Percentiles rank a stretch among this genome's conserved stretches.
These are phyloP conservation scores for Atethmia centrago DNA, from an alignment of 2,888 invertebrate genomes.

Conservation along the genomic window DNA sequence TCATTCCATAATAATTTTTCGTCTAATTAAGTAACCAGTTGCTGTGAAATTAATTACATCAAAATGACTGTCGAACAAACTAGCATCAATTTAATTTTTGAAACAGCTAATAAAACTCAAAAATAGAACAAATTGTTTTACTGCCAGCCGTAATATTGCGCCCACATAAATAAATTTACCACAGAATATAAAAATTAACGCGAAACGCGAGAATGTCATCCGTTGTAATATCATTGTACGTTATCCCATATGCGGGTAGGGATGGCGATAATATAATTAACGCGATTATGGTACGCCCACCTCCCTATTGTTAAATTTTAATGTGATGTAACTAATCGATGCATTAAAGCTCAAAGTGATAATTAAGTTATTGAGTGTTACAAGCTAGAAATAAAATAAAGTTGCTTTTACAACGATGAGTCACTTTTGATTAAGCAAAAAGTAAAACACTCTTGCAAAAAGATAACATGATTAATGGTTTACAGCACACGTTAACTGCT, in stretches of 20 bases:
- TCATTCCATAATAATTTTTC: neutral
- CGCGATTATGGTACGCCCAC: conserved; percentile 70
- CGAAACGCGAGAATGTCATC: conserved; percentile 65
- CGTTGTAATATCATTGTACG: conserved; percentile 61
- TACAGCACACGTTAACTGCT: conserved; percentile 47
- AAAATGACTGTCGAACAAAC: conserved; percentile 28
- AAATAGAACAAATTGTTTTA: conserved; percentile 63
- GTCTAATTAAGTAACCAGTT: neutral
- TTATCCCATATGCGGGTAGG: conserved; percentile 69
- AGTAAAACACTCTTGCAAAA: conserved; percentile 45
- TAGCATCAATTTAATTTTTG: conserved; percentile 15
- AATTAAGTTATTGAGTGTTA: conserved; percentile 63
- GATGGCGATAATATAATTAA: conserved; percentile 72
- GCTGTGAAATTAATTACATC: neutral
- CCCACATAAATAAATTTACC: conserved; percentile 69
- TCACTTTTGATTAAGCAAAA: conserved; percentile 46
- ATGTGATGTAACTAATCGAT: conserved; percentile 67
- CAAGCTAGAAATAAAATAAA: conserved; percentile 35
- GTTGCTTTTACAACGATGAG: conserved; percentile 39
- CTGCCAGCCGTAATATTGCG: conserved; percentile 58
- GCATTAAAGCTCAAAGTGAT: conserved; percentile 55
- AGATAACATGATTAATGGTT: conserved; percentile 63
- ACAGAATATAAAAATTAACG: conserved; percentile 70
- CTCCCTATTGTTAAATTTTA: conserved; percentile 61
- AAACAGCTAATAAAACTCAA: conserved; percentile 43